Percentiles rank a stretch among this genome's conserved stretches.
phyloP scores from a whole-genome alignment of 1,140 invertebrate species.

The Thereuonema tuberculata region DNA sequence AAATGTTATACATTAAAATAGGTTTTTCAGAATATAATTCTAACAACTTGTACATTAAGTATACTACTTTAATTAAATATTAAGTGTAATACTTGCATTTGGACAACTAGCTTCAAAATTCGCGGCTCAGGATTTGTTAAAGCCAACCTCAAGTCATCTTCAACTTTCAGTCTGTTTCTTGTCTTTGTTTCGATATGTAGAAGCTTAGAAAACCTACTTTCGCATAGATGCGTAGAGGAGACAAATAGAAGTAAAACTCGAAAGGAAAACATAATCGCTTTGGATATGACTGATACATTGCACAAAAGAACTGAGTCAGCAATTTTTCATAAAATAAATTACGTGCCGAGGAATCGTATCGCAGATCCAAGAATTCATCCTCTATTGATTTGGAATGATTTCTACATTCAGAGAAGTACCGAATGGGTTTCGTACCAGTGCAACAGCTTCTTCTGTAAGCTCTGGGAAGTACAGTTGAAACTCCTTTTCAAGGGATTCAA shows the following conservation, averaged over 20 bases:
- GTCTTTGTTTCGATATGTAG: no score
- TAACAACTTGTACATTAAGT: not conserved
- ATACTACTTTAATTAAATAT: no score
- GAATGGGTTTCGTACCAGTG: conserved; percentile 10
- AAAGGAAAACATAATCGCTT: not conserved
- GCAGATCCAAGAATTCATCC: conserved; percentile 14
- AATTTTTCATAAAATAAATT: conserved; percentile 11
- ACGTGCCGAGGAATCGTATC: conserved; percentile 3
- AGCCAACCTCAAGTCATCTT: not conserved
- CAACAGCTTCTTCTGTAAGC: conserved; percentile 4
- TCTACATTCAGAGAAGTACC: conserved; percentile 10
- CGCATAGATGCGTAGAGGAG: not conserved
- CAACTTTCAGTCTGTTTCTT: not conserved
- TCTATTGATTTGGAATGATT: conserved; percentile 13
- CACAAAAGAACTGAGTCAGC: not conserved
- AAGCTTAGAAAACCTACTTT: no score
- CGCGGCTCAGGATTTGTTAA: not conserved
- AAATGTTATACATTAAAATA: not conserved
- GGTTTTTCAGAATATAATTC: not conserved
- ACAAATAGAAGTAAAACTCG: not conserved
- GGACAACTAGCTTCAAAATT: not conserved
- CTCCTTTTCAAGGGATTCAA: conserved; percentile 12
- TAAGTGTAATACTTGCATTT: not conserved
- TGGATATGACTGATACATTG: not conserved
- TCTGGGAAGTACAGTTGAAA: conserved; percentile 14